Base-by-base conservation (phyloP, 2,113 vertebrate species). In the Ondatra zibethicus region DNA sequence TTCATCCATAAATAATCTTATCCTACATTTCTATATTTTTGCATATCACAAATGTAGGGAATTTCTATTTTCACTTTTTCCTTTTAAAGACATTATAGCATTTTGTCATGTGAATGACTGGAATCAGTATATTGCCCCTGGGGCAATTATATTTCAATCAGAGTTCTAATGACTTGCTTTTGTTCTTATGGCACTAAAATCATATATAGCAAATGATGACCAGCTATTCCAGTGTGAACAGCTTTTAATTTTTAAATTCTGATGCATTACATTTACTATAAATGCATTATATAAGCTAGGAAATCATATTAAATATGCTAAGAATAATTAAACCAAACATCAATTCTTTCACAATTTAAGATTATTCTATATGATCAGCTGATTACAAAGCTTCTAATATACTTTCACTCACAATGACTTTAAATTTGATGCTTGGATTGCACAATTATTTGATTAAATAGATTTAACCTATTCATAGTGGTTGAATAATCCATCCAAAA, bases 21-120 rank as follows among this genome's bases (percentile, higher is more conserved):
- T 68, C 65, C 65, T 33, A 68, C 7, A 91, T 89, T 97, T 95
- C 21, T 17, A 42, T 78, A 33, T 66, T 95, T 73, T 80, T 91
- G 23, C 14, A 66, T 25, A 5, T 6, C 11, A 66, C 25, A 5
- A 29, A 65, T 19, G 3, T 55, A 58, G 63, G 25, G 5, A 94
- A 21, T 72, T 68, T 88, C 31, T 87, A 31, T 89, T 66, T 39
- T 78, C 23, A 89, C 0, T 16, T 80, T 13, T 75, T 87, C 31
- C 23, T 95, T 81, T 88, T n/a, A 93, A 91, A 91, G 50, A 47
- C 14, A 5, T 75, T 29, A 47, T 0, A 33, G 29, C 12, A 65
- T 45, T 82, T 88, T 39, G 9, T 9, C 63, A 63, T 17, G 14
- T 63, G 45, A 91, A 73, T 68, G 13, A 63, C 23, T 84, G 8